Evolutionary conservation across 2,888 invertebrate species (phyloP), one percentile per base, ranked within the genome.

Genomic region (Thecocarcelia acutangulata): DNA sequence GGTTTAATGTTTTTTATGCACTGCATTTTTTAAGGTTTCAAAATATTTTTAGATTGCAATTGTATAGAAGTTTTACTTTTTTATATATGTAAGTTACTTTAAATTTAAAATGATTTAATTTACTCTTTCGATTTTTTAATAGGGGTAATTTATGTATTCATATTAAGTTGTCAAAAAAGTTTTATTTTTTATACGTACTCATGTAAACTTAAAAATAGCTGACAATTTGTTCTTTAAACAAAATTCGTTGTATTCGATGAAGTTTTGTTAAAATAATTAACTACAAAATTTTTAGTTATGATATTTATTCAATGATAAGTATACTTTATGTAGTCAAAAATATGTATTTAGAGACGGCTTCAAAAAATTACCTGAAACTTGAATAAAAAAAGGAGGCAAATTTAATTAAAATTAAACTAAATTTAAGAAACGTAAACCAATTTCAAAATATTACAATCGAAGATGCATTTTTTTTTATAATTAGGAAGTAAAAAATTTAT

Each of bases 231-330:
- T 48, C 50, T 73, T 77, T 81, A 81, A 63, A 75, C 68, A 72
- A 66, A 76, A 80, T 83, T 83, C 83, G 83, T 83, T 83, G 83
- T 83, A 82, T 83, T 76, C 76, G 83, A 82, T 82, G 70, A 70
- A 77, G 58, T 61, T 69, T 28, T 54, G 21, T 64, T 1, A 33
- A 33, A 9, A 33, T 33, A 8, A 64, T 69, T 58, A 66, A 59
- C 48, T 46, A 46, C 15, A 24, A 48, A 46, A 42, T 48, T 64
- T 74, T 46, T 37, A 33, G 9, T 37, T 21, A 48, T 37, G 5
- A 40, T 46, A 17, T 33, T 24, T 24, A 2, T 3, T 24, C 24
- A 24, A 24, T 24, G 24, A 24, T 24, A 24, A 24, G 24, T 24
- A 24, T 24, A 24, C 24, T 24, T 24, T 5, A 24, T 24, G 24